phyloP scores from a whole-genome alignment of 1,140 invertebrate genomes.

The Apis florea region DNA sequence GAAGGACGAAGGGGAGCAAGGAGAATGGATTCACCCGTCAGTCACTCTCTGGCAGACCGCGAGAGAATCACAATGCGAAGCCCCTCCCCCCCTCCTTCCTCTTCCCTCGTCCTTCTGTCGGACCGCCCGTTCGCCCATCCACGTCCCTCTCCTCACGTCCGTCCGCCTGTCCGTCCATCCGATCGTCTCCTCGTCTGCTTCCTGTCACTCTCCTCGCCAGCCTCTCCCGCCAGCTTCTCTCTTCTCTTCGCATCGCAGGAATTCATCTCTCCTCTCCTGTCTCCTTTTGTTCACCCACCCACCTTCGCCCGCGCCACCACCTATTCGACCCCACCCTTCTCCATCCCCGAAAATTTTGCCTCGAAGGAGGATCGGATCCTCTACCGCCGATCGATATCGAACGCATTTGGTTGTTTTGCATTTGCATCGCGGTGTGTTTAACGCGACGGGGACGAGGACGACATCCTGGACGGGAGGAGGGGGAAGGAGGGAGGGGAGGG shows the following conservation, averaged over 20 bases:
- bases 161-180: slow-evolving; percentile 62
- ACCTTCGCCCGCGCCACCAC: slow-evolving; percentile 26
- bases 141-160: slow-evolving; percentile 48
- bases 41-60: slow-evolving; percentile 77
- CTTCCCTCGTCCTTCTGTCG: slow-evolving; percentile 60
- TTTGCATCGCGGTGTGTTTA: slow-evolving; percentile 67
- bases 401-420: no score
- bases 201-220: slow-evolving; percentile 73
- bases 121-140: slow-evolving; percentile 12
- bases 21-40: slow-evolving; percentile 79
- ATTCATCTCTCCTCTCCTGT: slow-evolving; percentile 73
- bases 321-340: slow-evolving; percentile 27
- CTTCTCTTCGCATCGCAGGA: slow-evolving; percentile 77
- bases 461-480: background rate
- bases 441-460: background rate
- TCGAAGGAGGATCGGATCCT: no score
- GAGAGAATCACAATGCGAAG: slow-evolving; percentile 79
- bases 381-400: no score
- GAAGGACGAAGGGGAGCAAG: slow-evolving; percentile 61
- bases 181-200: slow-evolving; percentile 68
- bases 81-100: slow-evolving; percentile 60
- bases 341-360: no score
- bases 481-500: background rate
- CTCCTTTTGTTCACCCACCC: slow-evolving; percentile 63
- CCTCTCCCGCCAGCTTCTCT: slow-evolving; percentile 68